Base-by-base conservation (phyloP, 2,888 invertebrate species). In the Thymelicus lineola region DNA sequence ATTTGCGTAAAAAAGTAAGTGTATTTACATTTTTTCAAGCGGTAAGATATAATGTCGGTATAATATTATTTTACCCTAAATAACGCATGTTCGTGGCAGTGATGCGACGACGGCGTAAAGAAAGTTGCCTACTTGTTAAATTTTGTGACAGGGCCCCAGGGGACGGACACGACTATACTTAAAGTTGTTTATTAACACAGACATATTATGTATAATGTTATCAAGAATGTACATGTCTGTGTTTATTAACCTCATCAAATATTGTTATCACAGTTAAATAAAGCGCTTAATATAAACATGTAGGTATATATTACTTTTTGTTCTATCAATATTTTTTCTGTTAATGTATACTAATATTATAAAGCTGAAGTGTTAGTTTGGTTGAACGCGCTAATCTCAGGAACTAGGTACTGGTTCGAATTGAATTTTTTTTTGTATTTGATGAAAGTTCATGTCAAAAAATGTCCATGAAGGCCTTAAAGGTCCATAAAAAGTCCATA, bases 21-120 rank as follows among this genome's bases (percentile, higher is more conserved):
- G 9, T 35, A 64, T 20, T 20, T 42, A 48, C 42, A 38, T 65
- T 45, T 28, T 66, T 36, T 57, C 10, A 17, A 20, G 9, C 2
- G 45, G 46, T 17, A 42, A 46, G 12, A 15, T 53, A 20, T 60
- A 60, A 46, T 61, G 4, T 45, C n/a, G 15, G 20, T 15, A 28
- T 28, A 17, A 61, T 67, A 61, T 61, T 67, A 61, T 61, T 67
- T 61, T 67, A 46, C 38, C 36, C 57, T 68, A 58, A 62, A 57
- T 55, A 46, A 38, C 57, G 68, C 42, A 57, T 58, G 61, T 55
- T 57, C 61, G 42, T 62, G 67, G 61, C 67, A 46, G 48, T 35
- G 48, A 46, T 20, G 12, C n/a, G 35, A 55, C 55, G 28, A 55
- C 55, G 28, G 48, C 57, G 46, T 45, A 45, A 48, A 20, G 46